phyloP scores from a whole-genome alignment of 2,797 vertebrate species.

The Nyctibius grandis region DNA sequence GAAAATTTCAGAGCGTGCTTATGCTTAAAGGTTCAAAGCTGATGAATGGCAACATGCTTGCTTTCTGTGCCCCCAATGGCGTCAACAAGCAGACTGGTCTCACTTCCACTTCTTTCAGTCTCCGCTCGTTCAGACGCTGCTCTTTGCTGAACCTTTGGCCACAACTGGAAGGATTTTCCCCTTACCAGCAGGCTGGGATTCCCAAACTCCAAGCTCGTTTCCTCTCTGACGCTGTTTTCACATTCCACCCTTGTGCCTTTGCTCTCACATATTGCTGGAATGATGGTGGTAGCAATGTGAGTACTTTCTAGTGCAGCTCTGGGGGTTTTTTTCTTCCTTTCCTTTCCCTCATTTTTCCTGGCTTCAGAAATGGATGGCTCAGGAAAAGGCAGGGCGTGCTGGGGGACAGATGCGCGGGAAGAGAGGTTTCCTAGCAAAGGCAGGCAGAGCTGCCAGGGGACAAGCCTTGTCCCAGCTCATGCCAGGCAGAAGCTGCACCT shows the following conservation, averaged over 20 bases:
- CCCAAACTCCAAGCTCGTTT: background rate
- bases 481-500: background rate
- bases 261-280: background rate
- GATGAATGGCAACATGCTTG: background rate
- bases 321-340: background rate
- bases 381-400: background rate
- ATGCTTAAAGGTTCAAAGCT: background rate
- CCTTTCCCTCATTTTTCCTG: conserved; percentile 16
- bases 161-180: background rate
- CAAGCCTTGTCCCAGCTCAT: background rate
- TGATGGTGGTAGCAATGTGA: background rate
- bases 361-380: background rate
- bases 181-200: background rate
- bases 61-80: background rate
- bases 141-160: background rate
- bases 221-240: background rate
- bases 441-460: background rate
- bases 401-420: background rate
- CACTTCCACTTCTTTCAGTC: background rate
- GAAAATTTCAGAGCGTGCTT: background rate
- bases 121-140: background rate
- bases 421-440: background rate
- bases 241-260: background rate
- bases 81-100: background rate
- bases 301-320: background rate